Conservation (phyloP, 1,140 invertebrate species). For the Daktulosphaira vitifoliae region DNA sequence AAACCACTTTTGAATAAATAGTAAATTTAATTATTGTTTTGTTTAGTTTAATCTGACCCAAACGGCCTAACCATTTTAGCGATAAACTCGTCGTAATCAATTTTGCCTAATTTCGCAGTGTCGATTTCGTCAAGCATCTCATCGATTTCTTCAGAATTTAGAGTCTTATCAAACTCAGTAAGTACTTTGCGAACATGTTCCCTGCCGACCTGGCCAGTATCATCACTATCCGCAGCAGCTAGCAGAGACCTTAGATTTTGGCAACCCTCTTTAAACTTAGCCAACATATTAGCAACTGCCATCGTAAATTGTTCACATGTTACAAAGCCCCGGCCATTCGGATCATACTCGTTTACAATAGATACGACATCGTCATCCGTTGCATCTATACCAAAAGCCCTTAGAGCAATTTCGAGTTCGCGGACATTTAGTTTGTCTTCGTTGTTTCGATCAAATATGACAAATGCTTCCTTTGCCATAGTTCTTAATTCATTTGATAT, state of each 20-base stretch:
- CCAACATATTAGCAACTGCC: background rate
- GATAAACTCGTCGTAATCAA: constrained; percentile 12
- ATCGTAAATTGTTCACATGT: background rate
- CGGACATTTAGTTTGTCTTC: background rate
- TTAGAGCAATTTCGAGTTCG: background rate
- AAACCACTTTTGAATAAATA: too few species aligned
- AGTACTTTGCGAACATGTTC: background rate
- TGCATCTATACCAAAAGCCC: background rate
- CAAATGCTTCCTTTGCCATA: background rate
- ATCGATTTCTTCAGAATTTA: background rate
- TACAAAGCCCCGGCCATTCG: background rate
- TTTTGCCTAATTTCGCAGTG: background rate
- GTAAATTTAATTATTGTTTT: too few species aligned
- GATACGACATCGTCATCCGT: constrained; percentile 10
- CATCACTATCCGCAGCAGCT: background rate
- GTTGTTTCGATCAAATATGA: background rate
- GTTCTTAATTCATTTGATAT: too few species aligned
- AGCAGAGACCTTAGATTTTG: background rate
- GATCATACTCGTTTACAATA: background rate
- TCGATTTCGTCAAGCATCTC: background rate
- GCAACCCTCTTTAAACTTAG: background rate
- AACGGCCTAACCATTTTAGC: background rate
- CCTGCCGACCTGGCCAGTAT: background rate
- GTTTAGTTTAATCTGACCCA: too few species aligned
- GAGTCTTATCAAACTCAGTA: background rate